A percentile compares a stretch with the other conserved stretches of the same genome.
Evolutionary conservation across 2,797 vertebrate species (phyloP).

Genomic region (Aselliscus stoliczkanus): DNA sequence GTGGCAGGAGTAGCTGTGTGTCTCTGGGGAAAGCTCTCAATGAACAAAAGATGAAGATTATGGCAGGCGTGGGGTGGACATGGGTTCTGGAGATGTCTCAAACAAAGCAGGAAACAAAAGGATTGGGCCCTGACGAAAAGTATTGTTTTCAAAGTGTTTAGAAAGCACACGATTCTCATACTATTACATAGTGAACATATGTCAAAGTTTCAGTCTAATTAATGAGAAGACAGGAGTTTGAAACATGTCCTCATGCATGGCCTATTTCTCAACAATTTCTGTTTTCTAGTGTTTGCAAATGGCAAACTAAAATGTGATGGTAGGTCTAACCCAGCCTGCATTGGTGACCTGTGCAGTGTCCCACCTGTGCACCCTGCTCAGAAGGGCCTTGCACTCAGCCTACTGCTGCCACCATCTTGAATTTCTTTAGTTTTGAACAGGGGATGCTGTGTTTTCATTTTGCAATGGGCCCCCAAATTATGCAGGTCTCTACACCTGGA

Average conservation of each 20-base stretch:
- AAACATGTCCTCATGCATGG: rapidly evolving
- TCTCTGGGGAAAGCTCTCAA: neutral
- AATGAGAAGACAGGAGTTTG: neutral
- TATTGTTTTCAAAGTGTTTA: neutral
- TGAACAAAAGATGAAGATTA: rapidly evolving
- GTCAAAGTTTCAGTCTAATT: neutral
- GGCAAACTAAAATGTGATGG: rapidly evolving
- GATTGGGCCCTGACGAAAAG: neutral
- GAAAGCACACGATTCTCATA: neutral
- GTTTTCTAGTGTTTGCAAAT: rapidly evolving
- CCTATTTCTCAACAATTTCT: neutral
- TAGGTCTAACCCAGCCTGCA: rapidly evolving
- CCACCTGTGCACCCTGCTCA: rapidly evolving
- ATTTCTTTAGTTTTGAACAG: neutral
- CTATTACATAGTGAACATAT: rapidly evolving
- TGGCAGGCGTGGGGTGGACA: rapidly evolving
- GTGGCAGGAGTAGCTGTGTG: rapidly evolving
- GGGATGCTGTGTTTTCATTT: neutral
- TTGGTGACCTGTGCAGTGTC: rapidly evolving
- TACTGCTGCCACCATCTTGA: neutral
- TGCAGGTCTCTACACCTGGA: neutral
- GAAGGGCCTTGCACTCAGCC: neutral
- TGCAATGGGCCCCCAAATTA: neutral
- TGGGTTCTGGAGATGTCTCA: neutral
- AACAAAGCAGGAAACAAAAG: neutral